These are phyloP conservation scores for Xenopus borealis DNA, from an alignment of 2,113 vertebrate species.

Conservation along the genomic window DNA sequence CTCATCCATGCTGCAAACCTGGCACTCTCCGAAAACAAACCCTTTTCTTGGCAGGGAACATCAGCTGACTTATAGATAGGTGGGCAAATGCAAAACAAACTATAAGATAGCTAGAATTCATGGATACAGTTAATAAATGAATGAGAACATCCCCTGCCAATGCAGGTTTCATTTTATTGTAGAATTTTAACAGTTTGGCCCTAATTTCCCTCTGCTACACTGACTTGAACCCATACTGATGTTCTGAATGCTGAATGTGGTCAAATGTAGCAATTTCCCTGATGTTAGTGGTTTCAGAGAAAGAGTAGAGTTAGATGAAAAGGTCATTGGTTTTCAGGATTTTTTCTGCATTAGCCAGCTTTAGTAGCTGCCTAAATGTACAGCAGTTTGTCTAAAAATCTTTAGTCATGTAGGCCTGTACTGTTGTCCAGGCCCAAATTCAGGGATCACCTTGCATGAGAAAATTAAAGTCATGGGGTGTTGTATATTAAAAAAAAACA, in stretches of 20 bases:
- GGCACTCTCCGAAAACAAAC: neutral
- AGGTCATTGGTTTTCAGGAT: no score
- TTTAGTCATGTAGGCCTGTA: no score
- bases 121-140: neutral
- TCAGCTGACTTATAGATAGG: neutral
- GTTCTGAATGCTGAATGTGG: neutral
- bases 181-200: neutral
- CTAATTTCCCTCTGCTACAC: neutral
- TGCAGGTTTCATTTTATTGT: neutral
- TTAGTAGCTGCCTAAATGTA: no score
- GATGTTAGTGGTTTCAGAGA: neutral
- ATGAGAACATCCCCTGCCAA: neutral
- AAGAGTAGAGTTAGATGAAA: no score
- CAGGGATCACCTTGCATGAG: no score
- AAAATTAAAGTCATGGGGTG: no score
- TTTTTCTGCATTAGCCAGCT: no score
- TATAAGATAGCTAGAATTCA: neutral
- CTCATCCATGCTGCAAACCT: slow-evolving; percentile 12
- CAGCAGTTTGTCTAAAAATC: no score
- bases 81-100: neutral
- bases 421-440: no score
- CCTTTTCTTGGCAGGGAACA: neutral
- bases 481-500: no score
- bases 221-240: neutral
- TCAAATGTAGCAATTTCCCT: neutral